phyloP scores from a whole-genome alignment of 2,113 vertebrate genomes.

The Addax nasomaculatus region DNA sequence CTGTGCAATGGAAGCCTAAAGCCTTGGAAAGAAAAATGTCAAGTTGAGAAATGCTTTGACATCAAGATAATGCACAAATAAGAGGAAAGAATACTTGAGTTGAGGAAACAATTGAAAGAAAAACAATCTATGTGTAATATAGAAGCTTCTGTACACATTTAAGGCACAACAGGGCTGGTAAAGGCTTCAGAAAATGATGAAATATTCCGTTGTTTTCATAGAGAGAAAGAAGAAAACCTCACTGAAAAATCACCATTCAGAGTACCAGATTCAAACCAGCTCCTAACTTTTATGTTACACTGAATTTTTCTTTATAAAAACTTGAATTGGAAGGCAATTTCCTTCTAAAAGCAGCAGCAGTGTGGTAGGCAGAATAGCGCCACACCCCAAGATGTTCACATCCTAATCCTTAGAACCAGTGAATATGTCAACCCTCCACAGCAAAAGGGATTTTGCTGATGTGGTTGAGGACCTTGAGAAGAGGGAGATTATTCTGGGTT shows the following conservation, averaged over 20 bases:
- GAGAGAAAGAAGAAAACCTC: background rate
- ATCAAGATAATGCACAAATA: constrained; percentile 66
- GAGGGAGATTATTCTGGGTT: background rate
- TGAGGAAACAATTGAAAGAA: constrained; percentile 48
- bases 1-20: background rate
- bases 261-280: background rate
- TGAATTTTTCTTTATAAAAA: background rate
- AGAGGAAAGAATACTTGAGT: constrained; percentile 32
- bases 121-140: constrained; percentile 45
- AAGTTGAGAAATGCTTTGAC: constrained; percentile 67
- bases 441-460: background rate
- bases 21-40: constrained; percentile 58
- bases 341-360: background rate
- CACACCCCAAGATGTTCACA: background rate
- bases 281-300: background rate
- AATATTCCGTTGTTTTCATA: constrained; percentile 47
- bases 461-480: background rate
- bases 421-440: background rate
- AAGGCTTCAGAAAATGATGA: constrained; percentile 44
- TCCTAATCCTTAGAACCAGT: background rate
- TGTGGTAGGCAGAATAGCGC: background rate
- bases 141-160: constrained; percentile 50
- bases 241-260: background rate
- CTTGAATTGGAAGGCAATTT: background rate
- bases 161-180: background rate